Percentiles rank a stretch among this genome's conserved stretches.
phyloP scores from a whole-genome alignment of 2,113 vertebrate species.

The Ammodytes marinus region DNA sequence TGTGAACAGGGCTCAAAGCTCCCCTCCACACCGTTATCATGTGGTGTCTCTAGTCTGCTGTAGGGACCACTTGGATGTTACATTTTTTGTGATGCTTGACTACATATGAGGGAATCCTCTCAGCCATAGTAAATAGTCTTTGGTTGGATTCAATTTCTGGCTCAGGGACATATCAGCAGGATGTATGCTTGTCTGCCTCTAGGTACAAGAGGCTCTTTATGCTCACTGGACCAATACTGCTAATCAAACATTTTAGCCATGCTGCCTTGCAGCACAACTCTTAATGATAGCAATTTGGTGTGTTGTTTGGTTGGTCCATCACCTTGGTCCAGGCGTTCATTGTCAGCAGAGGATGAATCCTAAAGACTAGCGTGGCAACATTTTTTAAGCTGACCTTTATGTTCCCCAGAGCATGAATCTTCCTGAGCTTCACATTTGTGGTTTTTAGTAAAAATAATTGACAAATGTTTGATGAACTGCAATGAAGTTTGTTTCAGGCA shows the following conservation, averaged over 20 bases:
- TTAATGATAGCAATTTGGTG: not conserved
- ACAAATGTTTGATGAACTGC: not conserved
- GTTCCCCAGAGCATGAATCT: not conserved
- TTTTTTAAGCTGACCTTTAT: too few relatives aligned
- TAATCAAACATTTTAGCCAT: not conserved
- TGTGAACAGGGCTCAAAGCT: slow-evolving; percentile 17
- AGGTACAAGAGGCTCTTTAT: not conserved
- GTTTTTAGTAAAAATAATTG: not conserved
- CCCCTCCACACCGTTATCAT: slow-evolving; percentile 3
- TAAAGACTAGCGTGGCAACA: not conserved
- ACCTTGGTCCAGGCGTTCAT: not conserved
- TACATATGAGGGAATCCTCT: slow-evolving; percentile 14
- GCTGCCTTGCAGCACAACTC: not conserved
- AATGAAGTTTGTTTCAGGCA: not conserved
- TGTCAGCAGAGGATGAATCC: not conserved
- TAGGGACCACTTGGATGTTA: not conserved
- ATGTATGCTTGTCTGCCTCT: not conserved
- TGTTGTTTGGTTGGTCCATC: not conserved
- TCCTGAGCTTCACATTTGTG: not conserved
- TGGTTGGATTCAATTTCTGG: not conserved
- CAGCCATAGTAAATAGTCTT: not conserved
- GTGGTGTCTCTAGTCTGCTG: slow-evolving; percentile 13
- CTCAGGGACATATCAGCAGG: slow-evolving; percentile 24
- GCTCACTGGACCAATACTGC: not conserved
- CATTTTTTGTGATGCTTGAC: slow-evolving; percentile 11